Conservation (phyloP, 2,888 invertebrate species). For the Phrixothrix hirtus region DNA sequence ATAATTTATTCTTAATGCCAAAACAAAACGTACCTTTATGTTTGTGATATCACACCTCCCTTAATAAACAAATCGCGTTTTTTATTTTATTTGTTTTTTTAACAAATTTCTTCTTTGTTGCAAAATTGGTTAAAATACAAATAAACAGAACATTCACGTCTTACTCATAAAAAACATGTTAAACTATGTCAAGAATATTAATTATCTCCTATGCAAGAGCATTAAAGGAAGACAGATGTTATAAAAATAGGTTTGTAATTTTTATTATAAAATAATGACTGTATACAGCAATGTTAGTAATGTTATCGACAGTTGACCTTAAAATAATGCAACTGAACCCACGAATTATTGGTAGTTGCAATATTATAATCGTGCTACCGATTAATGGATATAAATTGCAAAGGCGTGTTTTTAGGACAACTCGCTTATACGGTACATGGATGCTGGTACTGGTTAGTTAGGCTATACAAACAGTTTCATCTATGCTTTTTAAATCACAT, state of each 20-base stretch:
- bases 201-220: no score
- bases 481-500: no score
- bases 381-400: constrained; percentile 18
- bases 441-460: no score
- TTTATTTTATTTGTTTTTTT: neutral
- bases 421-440: no score
- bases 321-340: constrained; percentile 17
- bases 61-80: no score
- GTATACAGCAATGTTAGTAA: neutral
- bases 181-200: no score
- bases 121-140: no score
- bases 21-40: constrained; percentile 35
- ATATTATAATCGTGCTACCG: constrained; percentile 16
- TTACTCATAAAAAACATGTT: neutral
- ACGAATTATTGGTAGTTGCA: constrained; percentile 18
- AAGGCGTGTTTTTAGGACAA: constrained; percentile 23
- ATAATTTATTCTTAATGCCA: constrained; percentile 38
- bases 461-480: no score
- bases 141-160: no score
- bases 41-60: constrained; percentile 7
- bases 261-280: no score
- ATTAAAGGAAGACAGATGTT: neutral
- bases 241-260: no score
- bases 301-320: constrained; percentile 6
- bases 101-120: no score